Base-by-base conservation (phyloP, 2,888 invertebrate genomes). In the Timandra comae region DNA sequence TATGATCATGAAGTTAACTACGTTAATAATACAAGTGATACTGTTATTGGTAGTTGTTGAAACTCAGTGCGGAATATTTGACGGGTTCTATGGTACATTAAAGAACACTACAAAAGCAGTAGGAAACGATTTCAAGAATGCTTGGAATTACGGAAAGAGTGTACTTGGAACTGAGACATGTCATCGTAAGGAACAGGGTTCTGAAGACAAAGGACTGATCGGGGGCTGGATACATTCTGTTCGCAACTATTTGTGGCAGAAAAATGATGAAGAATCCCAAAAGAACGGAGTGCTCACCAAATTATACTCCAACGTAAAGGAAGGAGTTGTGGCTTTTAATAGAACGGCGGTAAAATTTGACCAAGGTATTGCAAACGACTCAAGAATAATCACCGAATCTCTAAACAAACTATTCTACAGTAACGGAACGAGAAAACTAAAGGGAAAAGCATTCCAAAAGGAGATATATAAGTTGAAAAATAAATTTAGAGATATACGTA, bases 91-190 rank as follows among this genome's bases (percentile, higher is more conserved):
- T 3, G 56, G 36, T 7, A 35, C 21, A 29, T 44, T 59, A 2
- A 54, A 43, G 27, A 34, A 49, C 22, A 61, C 56, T 2, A 43
- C 57, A 20, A 38, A 28, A 10, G 46, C 46, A 4, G 30, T 61
- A 7, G 41, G 16, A 12, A 30, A 56, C 7, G 38, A 47, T n/a
- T 41, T 47, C 7, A 33, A 31, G 12, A 47, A 46, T 28, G 50
- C 38, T 2, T 27, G 49, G 12, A 40, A 44, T 5, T 39, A 34
- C 12, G 31, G 60, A 8, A 59, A 52, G 35, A 40, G 24, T 19
- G 11, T 54, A 1, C 41, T 58, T 0, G 54, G 54, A 10, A 43
- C 43, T 5, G 34, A 38, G 1, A 34, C 23, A 30, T 11, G 27
- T 32, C 35, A 21, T 20, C 8, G 24, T 22, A 7, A 29, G 33